phyloP scores from a whole-genome alignment of 2,888 invertebrate genomes.

The Apamea crenata region DNA sequence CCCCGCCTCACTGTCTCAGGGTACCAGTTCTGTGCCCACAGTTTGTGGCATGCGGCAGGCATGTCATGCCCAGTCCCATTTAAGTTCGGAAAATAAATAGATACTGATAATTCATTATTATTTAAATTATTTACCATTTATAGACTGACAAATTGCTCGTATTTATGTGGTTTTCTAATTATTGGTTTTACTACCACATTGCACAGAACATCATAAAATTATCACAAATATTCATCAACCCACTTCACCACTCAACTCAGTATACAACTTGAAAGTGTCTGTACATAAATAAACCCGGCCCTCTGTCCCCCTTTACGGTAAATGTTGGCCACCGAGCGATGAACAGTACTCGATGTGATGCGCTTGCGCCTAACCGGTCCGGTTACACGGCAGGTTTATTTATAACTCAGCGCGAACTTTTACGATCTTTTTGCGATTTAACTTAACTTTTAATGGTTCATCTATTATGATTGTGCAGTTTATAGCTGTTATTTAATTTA shows the following conservation, averaged over 20 bases:
- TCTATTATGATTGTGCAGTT: constrained; percentile 1
- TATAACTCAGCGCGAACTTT: constrained; percentile 55
- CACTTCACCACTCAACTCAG: background rate
- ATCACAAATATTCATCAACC: background rate
- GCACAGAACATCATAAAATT: background rate
- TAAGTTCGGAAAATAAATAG: background rate
- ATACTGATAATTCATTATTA: background rate
- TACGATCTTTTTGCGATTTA: constrained; percentile 39
- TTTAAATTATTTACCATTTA: background rate
- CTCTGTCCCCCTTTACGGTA: constrained; percentile 39
- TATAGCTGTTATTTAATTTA: constrained; percentile 3
- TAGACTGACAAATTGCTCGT: background rate
- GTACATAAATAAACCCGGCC: constrained; percentile 21
- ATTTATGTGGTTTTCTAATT: background rate
- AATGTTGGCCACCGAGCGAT: constrained; percentile 54
- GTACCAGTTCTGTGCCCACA: background rate
- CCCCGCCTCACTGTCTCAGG: too few species aligned
- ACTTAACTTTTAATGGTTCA: constrained; percentile 31
- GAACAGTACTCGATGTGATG: constrained; percentile 58
- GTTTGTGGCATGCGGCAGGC: background rate
- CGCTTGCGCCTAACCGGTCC: constrained; percentile 65
- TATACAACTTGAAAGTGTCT: background rate
- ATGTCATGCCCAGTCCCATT: background rate
- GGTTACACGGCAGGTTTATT: constrained; percentile 62
- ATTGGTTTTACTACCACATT: background rate